Percentiles rank a stretch among this genome's conserved stretches.
Evolutionary conservation across 2,113 vertebrate genomes (phyloP).

Genomic region (Mormyrus iriodes): DNA sequence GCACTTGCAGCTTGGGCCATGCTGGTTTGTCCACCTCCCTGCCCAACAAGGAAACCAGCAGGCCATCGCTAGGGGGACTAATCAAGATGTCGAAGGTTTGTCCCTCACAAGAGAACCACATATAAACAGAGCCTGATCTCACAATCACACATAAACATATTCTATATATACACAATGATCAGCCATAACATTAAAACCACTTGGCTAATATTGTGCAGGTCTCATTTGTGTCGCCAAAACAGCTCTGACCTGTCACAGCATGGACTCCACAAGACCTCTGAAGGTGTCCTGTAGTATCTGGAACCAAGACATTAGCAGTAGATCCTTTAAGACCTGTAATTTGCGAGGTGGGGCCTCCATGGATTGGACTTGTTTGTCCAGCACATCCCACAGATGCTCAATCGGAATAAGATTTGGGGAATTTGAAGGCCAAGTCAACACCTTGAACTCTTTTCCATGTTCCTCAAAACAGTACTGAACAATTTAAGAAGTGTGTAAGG

Average conservation of each 20-base stretch:
- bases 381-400: background rate
- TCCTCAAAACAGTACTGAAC: background rate
- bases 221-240: too few relatives aligned
- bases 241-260: background rate
- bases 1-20: background rate
- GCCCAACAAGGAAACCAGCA: background rate
- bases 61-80: background rate
- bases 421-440: background rate
- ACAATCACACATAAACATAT: background rate
- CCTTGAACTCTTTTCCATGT: background rate
- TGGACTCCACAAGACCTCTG: background rate
- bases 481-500: background rate
- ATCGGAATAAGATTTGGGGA: background rate
- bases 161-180: background rate
- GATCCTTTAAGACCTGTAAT: background rate
- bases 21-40: background rate
- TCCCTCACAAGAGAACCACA: background rate
- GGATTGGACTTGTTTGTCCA: background rate
- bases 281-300: background rate
- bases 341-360: background rate
- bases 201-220: background rate
- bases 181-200: background rate
- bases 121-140: background rate
- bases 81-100: background rate
- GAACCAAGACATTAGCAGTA: background rate